These are phyloP conservation scores for Numenius arquata DNA, from an alignment of 2,113 vertebrate species.

Conservation along the genomic window DNA sequence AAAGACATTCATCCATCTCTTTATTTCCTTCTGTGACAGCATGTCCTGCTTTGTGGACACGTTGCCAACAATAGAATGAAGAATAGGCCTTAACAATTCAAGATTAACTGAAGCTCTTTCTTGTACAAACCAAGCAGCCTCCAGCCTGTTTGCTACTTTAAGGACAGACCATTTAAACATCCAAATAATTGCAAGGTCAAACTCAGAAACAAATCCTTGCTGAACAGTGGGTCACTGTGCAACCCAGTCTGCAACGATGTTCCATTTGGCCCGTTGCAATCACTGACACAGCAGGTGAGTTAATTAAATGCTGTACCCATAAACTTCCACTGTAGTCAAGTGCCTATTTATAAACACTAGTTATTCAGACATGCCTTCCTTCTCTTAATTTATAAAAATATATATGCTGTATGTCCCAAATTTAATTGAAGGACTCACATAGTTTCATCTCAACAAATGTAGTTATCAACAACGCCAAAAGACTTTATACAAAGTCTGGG, in stretches of 20 bases:
- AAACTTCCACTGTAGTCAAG: neutral
- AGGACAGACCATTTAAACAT: neutral
- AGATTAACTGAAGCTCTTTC: neutral
- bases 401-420: neutral
- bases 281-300: neutral
- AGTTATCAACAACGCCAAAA: neutral
- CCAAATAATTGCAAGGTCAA: neutral
- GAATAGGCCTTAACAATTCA: neutral
- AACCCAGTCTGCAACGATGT: too few relatives aligned
- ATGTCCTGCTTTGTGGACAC: neutral
- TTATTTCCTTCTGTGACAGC: neutral
- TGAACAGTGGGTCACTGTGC: neutral
- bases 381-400: neutral
- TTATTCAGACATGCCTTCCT: neutral
- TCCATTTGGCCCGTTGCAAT: neutral
- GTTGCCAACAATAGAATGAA: neutral
- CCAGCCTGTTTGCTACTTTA: neutral
- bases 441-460: neutral
- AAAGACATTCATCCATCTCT: slow-evolving; percentile 2
- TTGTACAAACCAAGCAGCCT: neutral
- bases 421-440: neutral
- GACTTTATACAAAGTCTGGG: neutral
- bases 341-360: neutral
- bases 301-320: neutral
- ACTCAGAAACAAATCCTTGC: neutral